Evolutionary conservation across 2,797 vertebrate genomes (phyloP), one percentile per base, ranked within the genome.

Genomic region (Chiroxiphia lanceolata): DNA sequence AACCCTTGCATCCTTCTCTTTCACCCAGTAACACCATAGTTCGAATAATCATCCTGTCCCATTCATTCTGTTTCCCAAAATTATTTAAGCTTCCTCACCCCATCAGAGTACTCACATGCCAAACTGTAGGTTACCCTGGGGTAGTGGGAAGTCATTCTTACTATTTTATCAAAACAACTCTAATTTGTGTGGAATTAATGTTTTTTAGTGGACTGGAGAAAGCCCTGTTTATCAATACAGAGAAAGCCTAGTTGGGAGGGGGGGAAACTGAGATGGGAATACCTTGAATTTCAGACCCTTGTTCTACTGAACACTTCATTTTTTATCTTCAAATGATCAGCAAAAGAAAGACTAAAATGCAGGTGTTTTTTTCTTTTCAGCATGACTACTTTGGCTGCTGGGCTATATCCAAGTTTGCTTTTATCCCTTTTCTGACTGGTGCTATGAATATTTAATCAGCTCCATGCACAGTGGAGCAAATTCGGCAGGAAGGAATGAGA

Each of bases 371-470:
- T 83, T 48, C 36, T 68, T 91, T 83, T 27, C 59, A 93, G 34
- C 23, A 17, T 17, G 44, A 90, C 50, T 92, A n/a, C 77, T 92
- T 82, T 72, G 69, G 69, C 80, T 0, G 54, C 54, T 96, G 93
- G 88, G 86, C 76, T 79, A 63, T 72, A 91, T 94, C 92, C 95
- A 97, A 94, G 74, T 96, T 93, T 96, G 93, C 90, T 96, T 97
- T 97, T 95, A 97, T 95, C 80, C 74, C 31, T 90, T 74, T 72
- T 89, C 63, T 94, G 95, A 91, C 85, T 95, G 90, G 17, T 63
- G 83, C 83, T 70, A 89, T 96, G 94, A 97, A 95, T 97, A 93
- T 96, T 97, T 97, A 78, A 96, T 95, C 70, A 82, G 51, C 78
- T 90, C 83, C 60, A 67, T 4, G 77, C 88, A 76, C 47, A 51